Base-by-base conservation (phyloP, 2,888 invertebrate species). In the Drosophila flavopinicola region DNA sequence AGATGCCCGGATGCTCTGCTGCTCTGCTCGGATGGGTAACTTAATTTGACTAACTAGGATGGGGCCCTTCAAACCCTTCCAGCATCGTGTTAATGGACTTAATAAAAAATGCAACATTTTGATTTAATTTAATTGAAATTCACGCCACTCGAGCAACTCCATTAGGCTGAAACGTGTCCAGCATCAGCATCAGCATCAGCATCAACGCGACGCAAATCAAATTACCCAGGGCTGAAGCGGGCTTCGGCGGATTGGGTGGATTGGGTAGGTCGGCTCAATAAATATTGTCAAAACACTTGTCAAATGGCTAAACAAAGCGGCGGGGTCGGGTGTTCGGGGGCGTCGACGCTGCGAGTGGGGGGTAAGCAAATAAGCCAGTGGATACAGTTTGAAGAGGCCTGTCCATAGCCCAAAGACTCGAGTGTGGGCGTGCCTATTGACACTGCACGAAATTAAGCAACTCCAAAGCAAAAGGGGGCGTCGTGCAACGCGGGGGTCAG, bases 131-230 rank as follows among this genome's bases (percentile, higher is more conserved):
- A 87, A 89, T 88, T 89, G 87, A 79, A 85, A 88, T 89, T 89
- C 88, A 89, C 90, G 89, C 88, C 80, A 88, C 89, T 89, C 90
- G 78, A 88, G 80, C 88, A 88, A 89, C 88, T 89, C 89, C 90
- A 89, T 89, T 89, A 89, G 79, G 88, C 88, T 74, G 80, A 89
- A 89, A 89, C 89, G 89, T 89, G 89, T 89, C 88, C 89, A 75
- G 66, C 74, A 56, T 64, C 73, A 68, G 60, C 64, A 37, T 20
- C 89, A 75, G 66, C 74, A 56, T 64, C 73, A 68, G 60, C 64
- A 37, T 20, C 70, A 58, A 56, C 64, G 54, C 58, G 48, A 58
- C 58, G 56, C 77, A 88, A 87, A 88, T 88, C 87, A 85, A 87
- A 86, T 87, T 88, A 88, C 83, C 77, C 69, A 68, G 27, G 44